phyloP scores from a whole-genome alignment of 2,888 invertebrate species.

The Kryphioiulus occultus region DNA sequence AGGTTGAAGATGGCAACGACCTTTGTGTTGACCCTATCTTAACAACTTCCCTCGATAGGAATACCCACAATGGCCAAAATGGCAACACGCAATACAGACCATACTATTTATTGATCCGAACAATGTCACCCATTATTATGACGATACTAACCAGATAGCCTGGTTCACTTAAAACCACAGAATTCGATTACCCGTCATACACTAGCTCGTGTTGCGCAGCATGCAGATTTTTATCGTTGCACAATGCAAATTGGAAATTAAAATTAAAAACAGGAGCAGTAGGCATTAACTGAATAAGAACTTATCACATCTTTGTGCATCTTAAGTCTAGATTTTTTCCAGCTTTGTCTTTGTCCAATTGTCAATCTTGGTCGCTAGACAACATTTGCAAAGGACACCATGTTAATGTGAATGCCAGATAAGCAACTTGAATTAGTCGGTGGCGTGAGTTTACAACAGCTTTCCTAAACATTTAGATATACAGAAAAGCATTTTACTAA shows the following conservation, averaged over 20 bases:
- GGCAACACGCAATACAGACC: not conserved
- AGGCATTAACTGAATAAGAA: not conserved
- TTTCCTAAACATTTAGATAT: no score
- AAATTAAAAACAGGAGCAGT: not conserved
- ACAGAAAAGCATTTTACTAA: no score
- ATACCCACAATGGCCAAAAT: not conserved
- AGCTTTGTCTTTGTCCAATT: not conserved
- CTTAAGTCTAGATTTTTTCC: not conserved
- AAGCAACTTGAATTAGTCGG: no score
- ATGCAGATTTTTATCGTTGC: not conserved
- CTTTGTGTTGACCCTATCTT: not conserved
- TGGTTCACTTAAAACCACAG: conserved; percentile 15
- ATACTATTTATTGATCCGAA: not conserved
- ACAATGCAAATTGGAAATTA: not conserved
- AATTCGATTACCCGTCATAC: not conserved
- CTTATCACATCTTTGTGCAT: not conserved
- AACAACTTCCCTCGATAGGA: conserved; percentile 25
- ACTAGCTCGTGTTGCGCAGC: not conserved
- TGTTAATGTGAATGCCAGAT: no score
- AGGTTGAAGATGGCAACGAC: conserved; percentile 36
- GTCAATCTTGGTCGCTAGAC: not conserved
- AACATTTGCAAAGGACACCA: no score
- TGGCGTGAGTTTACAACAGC: no score
- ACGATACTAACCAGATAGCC: conserved; percentile 26
- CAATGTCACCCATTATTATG: not conserved